Percentiles rank a stretch among this genome's conserved stretches.
Conservation (phyloP, 2,113 vertebrate species). For the Pterophyllum scalare region DNA sequence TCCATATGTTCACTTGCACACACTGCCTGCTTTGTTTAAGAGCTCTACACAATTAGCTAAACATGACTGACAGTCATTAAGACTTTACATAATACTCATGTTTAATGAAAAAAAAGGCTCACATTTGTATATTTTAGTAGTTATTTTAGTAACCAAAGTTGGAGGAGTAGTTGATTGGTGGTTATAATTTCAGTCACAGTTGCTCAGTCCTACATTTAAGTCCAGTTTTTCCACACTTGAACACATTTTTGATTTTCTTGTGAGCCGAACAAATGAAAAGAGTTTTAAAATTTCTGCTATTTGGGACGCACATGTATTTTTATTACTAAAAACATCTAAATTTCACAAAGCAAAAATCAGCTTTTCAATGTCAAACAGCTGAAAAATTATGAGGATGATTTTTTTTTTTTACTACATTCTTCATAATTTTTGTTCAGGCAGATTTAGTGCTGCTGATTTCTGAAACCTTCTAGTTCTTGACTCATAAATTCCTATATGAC, state of each 20-base stretch:
- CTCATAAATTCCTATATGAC: neutral
- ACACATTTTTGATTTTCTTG: neutral
- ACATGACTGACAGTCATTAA: neutral
- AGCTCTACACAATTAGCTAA: neutral
- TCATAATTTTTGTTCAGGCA: neutral
- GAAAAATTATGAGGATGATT: neutral
- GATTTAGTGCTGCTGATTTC: neutral
- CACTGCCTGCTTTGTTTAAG: neutral
- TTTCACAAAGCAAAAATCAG: neutral
- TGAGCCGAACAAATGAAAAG: neutral
- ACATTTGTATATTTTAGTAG: neutral
- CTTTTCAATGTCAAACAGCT: neutral
- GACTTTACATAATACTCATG: neutral
- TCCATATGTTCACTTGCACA: accelerated
- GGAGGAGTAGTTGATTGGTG: neutral
- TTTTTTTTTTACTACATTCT: neutral
- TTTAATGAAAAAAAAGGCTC: neutral
- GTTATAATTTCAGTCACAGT: neutral
- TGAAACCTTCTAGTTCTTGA: neutral
- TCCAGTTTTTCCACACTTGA: neutral
- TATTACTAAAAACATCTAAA: neutral
- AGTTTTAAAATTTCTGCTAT: neutral
- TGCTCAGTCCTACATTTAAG: neutral
- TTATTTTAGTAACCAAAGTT: neutral
- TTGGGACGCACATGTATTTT: neutral